Conservation (phyloP, 2,888 invertebrate species). For the Meloe dianella region DNA sequence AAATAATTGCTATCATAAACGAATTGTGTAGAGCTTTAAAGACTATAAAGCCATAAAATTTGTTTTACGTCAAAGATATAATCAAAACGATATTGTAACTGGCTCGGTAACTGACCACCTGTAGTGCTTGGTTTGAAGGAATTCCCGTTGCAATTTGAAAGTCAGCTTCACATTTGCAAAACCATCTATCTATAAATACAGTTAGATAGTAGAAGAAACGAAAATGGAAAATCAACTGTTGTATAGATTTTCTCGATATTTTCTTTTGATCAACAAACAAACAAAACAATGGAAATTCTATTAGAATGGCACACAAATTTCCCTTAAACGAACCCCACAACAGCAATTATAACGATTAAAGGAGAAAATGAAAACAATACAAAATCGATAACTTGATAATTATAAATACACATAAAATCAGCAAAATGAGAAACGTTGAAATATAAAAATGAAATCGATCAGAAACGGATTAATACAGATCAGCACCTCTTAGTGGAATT, state of each 20-base stretch:
- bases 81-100: conserved; percentile 43
- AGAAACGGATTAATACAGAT: no score
- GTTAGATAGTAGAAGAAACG: no score
- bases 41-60: conserved; percentile 39
- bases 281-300: no score
- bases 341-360: conserved; percentile 48
- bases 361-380: conserved; percentile 49
- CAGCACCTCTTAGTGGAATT: no score
- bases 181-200: conserved; percentile 11
- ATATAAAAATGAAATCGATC: no score
- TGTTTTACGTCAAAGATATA: conserved; percentile 39
- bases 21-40: conserved; percentile 31
- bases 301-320: no score
- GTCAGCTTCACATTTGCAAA: conserved; percentile 14
- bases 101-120: conserved; percentile 44
- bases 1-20: conserved; percentile 34
- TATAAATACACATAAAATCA: conserved; percentile 53
- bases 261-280: neutral
- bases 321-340: neutral
- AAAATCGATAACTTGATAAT: conserved; percentile 54
- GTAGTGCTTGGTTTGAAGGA: conserved; percentile 27
- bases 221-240: neutral
- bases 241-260: neutral
- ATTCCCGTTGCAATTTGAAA: conserved; percentile 18
- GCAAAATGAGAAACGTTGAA: conserved; percentile 27